Base-by-base conservation (phyloP, 1,140 invertebrate genomes). In the Zaprionus tsacasi region DNA sequence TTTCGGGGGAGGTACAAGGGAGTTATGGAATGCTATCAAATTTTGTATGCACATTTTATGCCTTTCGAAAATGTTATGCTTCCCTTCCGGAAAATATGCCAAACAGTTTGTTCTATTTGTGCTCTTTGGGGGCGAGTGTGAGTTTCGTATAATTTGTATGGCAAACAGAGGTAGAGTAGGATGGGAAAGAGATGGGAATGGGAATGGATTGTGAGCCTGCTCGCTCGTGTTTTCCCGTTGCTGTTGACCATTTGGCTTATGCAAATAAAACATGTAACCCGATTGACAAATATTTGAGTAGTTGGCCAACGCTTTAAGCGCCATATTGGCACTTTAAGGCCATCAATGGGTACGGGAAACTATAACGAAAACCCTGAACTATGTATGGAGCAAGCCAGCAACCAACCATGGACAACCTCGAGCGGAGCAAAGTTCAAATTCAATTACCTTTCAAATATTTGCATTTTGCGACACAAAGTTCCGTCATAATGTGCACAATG, bases 371-470 rank as follows among this genome's bases (percentile, higher is more conserved):
- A 30, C 27, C 27, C 27, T 6, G 3, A 30, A 30, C 27, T 30
- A 15, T 45, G 40, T 6, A 35, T 17, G 52, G 70, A 55, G n/a
- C 36, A 21, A 21, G 21, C 21, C 1, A 21, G 21, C 21, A 1
- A 21, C 1, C 21, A 21, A 78, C 66, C 66, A 83, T 76, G 52
- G 65, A 13, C 54, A 86, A 78, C 66, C 66, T 86, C 79, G 79
- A 79, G 77, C 83, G 83, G 3, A 30, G 63, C 70, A 88, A 89
- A 88, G 81, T 89, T 89, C 86, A 89, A 89, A 89, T 89, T 89
- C 85, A 89, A 89, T 89, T 89, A 89, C 85, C 85, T 89, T 89
- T 89, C 85, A 89, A 89, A 89, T 89, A 89, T 89, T 89, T 89
- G 86, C 85, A 89, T 89, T 89, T 89, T 89, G 85, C 78, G 86